Conservation (phyloP, 1,140 invertebrate species). For the Bombus affinis region DNA sequence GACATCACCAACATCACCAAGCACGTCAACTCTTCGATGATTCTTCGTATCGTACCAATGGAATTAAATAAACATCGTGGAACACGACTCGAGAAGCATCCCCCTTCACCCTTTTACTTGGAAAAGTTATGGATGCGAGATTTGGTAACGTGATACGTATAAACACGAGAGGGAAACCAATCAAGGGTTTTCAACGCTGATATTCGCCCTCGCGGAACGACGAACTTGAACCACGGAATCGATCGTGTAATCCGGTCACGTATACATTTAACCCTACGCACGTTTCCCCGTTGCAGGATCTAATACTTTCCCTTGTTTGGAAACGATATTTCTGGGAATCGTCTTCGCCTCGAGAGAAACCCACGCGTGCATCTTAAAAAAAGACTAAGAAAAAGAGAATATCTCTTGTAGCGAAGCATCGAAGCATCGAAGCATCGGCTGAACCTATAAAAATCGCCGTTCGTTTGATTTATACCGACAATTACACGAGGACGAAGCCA, state of each 20-base stretch:
- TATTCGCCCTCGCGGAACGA: conserved; percentile 48
- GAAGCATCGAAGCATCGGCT: background rate
- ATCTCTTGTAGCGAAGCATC: background rate
- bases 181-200: conserved; percentile 34
- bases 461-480: conserved; percentile 11
- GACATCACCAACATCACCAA: background rate
- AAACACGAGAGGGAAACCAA: conserved; percentile 52
- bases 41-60: background rate
- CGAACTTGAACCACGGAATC: conserved; percentile 58
- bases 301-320: conserved; percentile 69
- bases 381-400: background rate
- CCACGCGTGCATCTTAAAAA: conserved; percentile 22
- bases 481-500: conserved; percentile 1
- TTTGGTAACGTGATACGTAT: conserved; percentile 37
- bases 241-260: conserved; percentile 63
- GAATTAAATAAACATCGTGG: background rate
- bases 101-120: too few relatives aligned
- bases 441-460: conserved; percentile 38
- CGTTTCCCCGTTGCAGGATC: conserved; percentile 52
- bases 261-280: conserved; percentile 63
- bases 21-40: background rate
- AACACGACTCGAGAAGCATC: background rate
- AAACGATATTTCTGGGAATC: conserved; percentile 60
- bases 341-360: background rate
- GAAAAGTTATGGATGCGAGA: background rate